Evolutionary conservation across 2,113 vertebrate genomes (phyloP), one percentile per base, ranked within the genome.

Genomic region (Himantopus leucocephalus): DNA sequence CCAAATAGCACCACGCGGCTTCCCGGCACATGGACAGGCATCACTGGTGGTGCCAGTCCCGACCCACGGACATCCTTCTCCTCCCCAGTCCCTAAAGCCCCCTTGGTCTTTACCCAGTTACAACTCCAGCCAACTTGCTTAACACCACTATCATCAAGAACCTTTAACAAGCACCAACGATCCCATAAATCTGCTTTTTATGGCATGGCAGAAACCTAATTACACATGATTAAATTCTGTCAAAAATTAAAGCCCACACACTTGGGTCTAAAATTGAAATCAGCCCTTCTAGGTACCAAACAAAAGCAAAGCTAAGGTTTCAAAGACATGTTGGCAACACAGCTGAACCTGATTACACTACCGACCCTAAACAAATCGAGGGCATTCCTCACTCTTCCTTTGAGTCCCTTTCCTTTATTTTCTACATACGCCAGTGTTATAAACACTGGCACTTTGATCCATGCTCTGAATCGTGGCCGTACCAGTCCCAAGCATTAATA

Each of bases 231-330:
- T 94, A 95, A 91, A 83, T 82, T 90, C 91, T 77, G 95, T 74
- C 93, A 83, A 77, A 97, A 96, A 76, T 35, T 48, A 62, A 95
- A 95, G 59, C 85, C 91, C 89, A 83, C 77, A 47, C 74, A 20
- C 41, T 96, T 52, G 37, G 37, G 91, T 83, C 71, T 85, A 52
- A 55, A 91, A 94, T 30, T 66, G 87, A 70, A 80, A 67, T 76
- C 59, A 76, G 50, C 67, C 39, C 84, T 70, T 76, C 20, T 34
- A 88, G 93, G 85, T 70, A 71, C 73, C 62, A 94, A 82, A 91
- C 47, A 85, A 73, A 91, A 94, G 63, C 74, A 88, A 39, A 0
- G 29, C 30, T 80, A 66, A 76, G 10, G 16, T 60, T 87, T 53
- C 70, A 75, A 92, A 91, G 77, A 32, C 16, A 34, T 4, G 24